Evolutionary conservation across 2,113 vertebrate genomes (phyloP).

Genomic region (Pseudopipra pipra): DNA sequence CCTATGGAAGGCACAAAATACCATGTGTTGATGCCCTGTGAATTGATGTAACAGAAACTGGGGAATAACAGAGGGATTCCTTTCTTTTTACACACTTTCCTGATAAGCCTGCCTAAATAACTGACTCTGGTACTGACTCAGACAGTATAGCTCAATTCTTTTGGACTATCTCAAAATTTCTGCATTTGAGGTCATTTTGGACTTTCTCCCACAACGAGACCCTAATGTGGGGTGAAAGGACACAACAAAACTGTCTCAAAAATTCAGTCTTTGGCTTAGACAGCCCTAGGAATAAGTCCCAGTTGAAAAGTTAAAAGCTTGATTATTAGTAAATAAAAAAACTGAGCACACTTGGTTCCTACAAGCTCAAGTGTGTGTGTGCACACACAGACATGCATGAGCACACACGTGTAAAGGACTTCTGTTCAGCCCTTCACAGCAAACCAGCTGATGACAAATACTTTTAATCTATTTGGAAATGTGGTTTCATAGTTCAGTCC

Average conservation of each 20-base stretch:
- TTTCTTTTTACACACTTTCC: slow-evolving; percentile 48
- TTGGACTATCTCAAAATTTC: slow-evolving; percentile 60
- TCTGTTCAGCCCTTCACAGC: not conserved
- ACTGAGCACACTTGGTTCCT: not conserved
- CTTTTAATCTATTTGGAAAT: not conserved
- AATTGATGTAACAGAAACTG: not conserved
- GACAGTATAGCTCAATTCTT: slow-evolving; percentile 50
- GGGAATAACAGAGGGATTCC: not conserved
- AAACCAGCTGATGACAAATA: not conserved
- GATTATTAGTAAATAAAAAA: not conserved
- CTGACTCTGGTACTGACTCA: slow-evolving; percentile 50
- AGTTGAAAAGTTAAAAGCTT: not conserved
- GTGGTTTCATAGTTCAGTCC: not conserved
- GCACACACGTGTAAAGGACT: not conserved
- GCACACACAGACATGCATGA: not conserved
- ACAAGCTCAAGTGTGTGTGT: not conserved
- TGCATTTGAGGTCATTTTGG: slow-evolving; percentile 61
- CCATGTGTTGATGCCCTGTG: not conserved
- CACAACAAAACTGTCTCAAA: slow-evolving; percentile 31
- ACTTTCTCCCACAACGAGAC: slow-evolving; percentile 59
- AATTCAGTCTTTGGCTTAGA: not conserved
- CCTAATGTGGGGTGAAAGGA: slow-evolving; percentile 5
- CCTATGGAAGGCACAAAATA: not conserved
- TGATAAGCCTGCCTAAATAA: slow-evolving; percentile 65
- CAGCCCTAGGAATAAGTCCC: not conserved